Base-by-base conservation (phyloP, 2,797 vertebrate species). In the Enteromius treurensis region DNA sequence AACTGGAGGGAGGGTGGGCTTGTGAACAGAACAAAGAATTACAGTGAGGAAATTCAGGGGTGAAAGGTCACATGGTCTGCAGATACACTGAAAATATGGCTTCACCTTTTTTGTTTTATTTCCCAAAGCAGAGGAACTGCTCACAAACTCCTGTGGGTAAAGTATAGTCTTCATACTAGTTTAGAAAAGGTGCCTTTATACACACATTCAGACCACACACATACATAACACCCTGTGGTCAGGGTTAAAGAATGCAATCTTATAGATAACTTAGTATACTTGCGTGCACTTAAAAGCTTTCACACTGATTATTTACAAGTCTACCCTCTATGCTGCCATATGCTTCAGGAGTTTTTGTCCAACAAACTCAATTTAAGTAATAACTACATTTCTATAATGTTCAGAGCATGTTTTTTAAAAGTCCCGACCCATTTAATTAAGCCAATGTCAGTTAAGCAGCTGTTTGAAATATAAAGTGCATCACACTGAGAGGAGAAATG, bases 351-450 rank as follows among this genome's bases (percentile, higher is more conserved):
- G 93, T 92, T 92, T 95, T 94, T 94, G 94, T 95, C 93, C 93
- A 91, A 89, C 90, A 85, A 90, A 91, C 90, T 94, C 93, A 94
- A 94, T 95, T 94, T 95, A 90, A 94, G 89, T 94, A 94, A 95
- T 95, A 94, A 90, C 91, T 91, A 92, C 91, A 89, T 85, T 64
- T 42, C 86, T 87, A 89, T 91, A 89, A 89, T 82, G 80, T 86
- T 87, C 85, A 49, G 69, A 71, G 89, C 86, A 85, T 45, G 2
- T 45, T 45, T 45, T 45, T 88, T 89, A 89, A 79, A 83, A 74
- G 79, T 34, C 58, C 77, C 91, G 82, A 89, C 79, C 79, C 75
- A 81, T 90, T 86, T 91, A 91, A 91, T 92, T 89, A 89, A 89
- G 90, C 62, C 80, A 64, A 83, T 80, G 49, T 80, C 87, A 76